Evolutionary conservation across 2,888 invertebrate species (phyloP).

Genomic region (Callosobruchus maculatus): DNA sequence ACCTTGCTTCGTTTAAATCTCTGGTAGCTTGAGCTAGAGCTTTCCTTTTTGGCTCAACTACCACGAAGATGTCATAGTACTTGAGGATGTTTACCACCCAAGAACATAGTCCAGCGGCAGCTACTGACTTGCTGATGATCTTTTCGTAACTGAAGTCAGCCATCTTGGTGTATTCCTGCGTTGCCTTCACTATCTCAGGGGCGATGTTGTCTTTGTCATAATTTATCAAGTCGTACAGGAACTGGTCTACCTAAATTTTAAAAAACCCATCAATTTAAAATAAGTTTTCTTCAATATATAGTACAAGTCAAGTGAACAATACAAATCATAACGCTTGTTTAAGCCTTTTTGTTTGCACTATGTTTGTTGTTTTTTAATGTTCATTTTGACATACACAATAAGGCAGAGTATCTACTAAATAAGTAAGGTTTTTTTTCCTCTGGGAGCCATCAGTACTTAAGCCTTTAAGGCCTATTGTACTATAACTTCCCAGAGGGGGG

Average conservation of each 20-base stretch:
- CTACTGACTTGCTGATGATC: conserved; percentile 80
- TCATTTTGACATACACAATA: too few relatives aligned
- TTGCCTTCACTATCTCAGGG: conserved; percentile 80
- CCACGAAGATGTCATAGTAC: conserved; percentile 85
- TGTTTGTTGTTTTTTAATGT: too few relatives aligned
- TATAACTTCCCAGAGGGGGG: too few relatives aligned
- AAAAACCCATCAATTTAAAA: not conserved
- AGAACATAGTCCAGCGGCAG: conserved; percentile 89
- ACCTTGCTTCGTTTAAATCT: conserved; percentile 70
- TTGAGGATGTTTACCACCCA: conserved; percentile 92
- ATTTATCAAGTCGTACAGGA: conserved; percentile 75
- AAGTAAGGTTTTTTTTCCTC: too few relatives aligned
- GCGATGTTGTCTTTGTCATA: conserved; percentile 94
- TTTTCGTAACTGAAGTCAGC: conserved; percentile 82
- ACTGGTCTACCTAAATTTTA: conserved; percentile 75
- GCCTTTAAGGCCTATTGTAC: too few relatives aligned
- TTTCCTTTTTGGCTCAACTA: conserved; percentile 86
- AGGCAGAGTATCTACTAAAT: too few relatives aligned
- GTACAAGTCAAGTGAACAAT: too few relatives aligned
- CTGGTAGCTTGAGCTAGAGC: conserved; percentile 83
- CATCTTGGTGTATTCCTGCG: conserved; percentile 59
- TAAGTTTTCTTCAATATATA: too few relatives aligned
- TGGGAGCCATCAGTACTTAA: too few relatives aligned
- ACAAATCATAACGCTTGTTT: too few relatives aligned
- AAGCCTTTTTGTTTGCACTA: too few relatives aligned